phyloP scores from a whole-genome alignment of 2,888 invertebrate genomes.

The Lasioglossum pauxillum region DNA sequence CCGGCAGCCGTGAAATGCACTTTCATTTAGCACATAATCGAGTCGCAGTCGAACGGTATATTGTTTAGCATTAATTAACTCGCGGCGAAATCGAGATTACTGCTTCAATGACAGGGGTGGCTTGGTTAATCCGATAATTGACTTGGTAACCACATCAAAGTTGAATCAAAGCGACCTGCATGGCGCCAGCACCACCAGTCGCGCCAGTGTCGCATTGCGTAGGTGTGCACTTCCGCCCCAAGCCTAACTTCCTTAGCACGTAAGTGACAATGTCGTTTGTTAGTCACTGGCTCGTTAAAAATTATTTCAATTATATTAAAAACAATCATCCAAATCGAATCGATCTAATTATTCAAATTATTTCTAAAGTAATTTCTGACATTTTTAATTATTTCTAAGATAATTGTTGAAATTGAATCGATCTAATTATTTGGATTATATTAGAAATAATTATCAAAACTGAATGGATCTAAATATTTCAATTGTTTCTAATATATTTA shows the following conservation, averaged over 20 bases:
- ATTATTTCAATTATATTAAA: not conserved
- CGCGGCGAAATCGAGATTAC: constrained; percentile 47
- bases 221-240: not conserved
- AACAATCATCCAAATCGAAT: not conserved
- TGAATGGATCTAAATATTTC: too few relatives aligned
- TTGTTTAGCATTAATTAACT: constrained; percentile 54
- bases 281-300: not conserved
- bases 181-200: not conserved
- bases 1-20: constrained; percentile 5
- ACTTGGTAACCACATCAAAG: constrained; percentile 43
- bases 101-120: constrained; percentile 27
- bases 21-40: constrained; percentile 35
- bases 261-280: not conserved
- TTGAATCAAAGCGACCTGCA: constrained; percentile 37
- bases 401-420: not conserved
- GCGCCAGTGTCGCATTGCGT: not conserved
- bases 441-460: not conserved
- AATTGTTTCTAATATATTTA: too few relatives aligned
- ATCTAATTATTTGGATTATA: not conserved
- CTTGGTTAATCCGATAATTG: constrained; percentile 48
- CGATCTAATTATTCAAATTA: not conserved
- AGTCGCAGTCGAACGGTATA: constrained; percentile 14
- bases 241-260: not conserved
- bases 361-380: not conserved
- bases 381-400: too few relatives aligned